A percentile compares a stretch with the other conserved stretches of the same genome.
Conservation (phyloP, 2,888 invertebrate genomes). For the Volucella zonaria region DNA sequence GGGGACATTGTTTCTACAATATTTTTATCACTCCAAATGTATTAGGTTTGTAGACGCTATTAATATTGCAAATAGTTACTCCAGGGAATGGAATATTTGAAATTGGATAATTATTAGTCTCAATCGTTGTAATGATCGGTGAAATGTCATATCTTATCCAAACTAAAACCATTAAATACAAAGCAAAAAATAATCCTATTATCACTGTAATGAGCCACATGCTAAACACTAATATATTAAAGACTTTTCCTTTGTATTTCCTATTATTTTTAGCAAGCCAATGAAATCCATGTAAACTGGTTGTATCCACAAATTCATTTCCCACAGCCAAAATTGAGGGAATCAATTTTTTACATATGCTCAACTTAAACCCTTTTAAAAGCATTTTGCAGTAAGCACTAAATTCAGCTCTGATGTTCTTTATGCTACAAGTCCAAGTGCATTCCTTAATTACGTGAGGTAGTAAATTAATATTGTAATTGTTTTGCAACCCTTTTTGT, state of each 20-base stretch:
- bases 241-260: constrained; percentile 3
- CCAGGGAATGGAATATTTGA: constrained; percentile 88
- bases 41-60: constrained; percentile 84
- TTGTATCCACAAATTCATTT: constrained; percentile 29
- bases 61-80: constrained; percentile 86
- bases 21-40: constrained; percentile 82
- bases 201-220: constrained; percentile 75
- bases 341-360: background rate
- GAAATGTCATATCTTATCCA: constrained; percentile 76
- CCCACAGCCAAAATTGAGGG: background rate
- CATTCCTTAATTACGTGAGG: no score
- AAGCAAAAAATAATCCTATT: constrained; percentile 74
- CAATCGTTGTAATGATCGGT: constrained; percentile 81
- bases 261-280: constrained; percentile 25
- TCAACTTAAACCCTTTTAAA: background rate
- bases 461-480: no score
- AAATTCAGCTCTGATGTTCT: background rate
- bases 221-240: background rate
- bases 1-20: constrained; percentile 82
- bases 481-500: no score
- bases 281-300: constrained; percentile 54
- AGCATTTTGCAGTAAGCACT: background rate
- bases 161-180: constrained; percentile 75
- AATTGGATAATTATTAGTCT: constrained; percentile 86
- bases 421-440: background rate